Conservation (phyloP, 2,888 invertebrate genomes). For the Lasioglossum lativentre region DNA sequence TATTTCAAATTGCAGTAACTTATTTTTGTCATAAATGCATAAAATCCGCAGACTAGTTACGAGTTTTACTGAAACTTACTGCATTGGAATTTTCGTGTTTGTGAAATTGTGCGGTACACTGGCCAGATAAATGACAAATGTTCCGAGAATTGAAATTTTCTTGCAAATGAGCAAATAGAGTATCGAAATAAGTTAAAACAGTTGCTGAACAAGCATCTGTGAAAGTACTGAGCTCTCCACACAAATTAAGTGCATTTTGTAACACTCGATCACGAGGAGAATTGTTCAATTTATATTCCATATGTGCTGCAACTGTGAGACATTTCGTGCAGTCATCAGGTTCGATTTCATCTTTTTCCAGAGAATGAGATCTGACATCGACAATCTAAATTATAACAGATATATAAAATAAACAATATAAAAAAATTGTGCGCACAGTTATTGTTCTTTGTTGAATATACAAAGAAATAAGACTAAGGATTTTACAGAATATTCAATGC, state of each 20-base stretch:
- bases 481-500: neutral
- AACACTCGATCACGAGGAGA: slow-evolving; percentile 75
- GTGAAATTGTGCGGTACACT: slow-evolving; percentile 89
- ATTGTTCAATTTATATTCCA: slow-evolving; percentile 78
- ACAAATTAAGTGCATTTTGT: slow-evolving; percentile 85
- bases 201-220: slow-evolving; percentile 93
- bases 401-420: slow-evolving; percentile 10
- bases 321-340: slow-evolving; percentile 82
- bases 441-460: neutral
- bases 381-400: slow-evolving; percentile 27
- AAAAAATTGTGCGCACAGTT: neutral
- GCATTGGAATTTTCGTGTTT: slow-evolving; percentile 87
- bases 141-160: slow-evolving; percentile 88
- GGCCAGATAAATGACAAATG: slow-evolving; percentile 91
- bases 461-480: neutral
- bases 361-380: slow-evolving; percentile 35
- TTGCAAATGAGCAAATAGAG: slow-evolving; percentile 88
- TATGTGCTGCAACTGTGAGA: slow-evolving; percentile 79
- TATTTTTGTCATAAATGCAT: neutral
- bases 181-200: slow-evolving; percentile 90
- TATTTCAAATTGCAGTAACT: neutral
- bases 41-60: neutral
- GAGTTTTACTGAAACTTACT: slow-evolving; percentile 67
- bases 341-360: slow-evolving; percentile 79
- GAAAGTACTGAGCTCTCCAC: slow-evolving; percentile 90